Evolutionary conservation across 1,140 invertebrate genomes (phyloP).

Genomic region (Metopolophium dirhodum): DNA sequence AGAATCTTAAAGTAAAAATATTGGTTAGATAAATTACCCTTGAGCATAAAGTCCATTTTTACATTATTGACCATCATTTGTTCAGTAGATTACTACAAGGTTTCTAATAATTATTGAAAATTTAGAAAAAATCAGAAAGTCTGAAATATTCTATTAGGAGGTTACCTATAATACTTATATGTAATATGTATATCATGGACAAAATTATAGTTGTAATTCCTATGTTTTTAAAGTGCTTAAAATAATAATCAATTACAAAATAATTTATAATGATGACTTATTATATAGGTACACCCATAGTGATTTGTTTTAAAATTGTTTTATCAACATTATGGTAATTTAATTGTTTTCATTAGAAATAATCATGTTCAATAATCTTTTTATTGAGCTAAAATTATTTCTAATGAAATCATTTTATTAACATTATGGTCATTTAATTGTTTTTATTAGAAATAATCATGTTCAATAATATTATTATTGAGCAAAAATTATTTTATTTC

Average conservation of each 20-base stretch:
- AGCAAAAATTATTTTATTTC: background rate
- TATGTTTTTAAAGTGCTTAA: background rate
- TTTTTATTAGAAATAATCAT: too few species aligned
- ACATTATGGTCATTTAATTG: too few species aligned
- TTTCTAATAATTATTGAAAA: background rate
- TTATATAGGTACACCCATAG: background rate
- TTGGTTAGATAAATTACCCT: background rate
- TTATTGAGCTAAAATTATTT: background rate
- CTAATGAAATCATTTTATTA: too few species aligned
- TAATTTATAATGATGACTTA: conserved; percentile 43
- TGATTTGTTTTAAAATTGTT: background rate
- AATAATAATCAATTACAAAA: conserved; percentile 61
- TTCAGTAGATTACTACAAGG: too few species aligned
- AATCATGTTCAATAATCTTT: background rate
- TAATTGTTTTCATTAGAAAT: background rate
- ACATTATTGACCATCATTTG: too few species aligned
- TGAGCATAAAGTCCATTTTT: background rate
- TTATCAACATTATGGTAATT: background rate
- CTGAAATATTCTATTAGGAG: background rate
- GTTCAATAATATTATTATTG: too few species aligned
- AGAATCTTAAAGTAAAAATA: background rate
- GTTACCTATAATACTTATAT: background rate
- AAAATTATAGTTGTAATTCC: background rate
- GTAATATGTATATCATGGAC: background rate
- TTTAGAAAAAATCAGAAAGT: background rate